Base-by-base conservation (phyloP, 2,888 invertebrate genomes). In the Thalpophila matura region DNA sequence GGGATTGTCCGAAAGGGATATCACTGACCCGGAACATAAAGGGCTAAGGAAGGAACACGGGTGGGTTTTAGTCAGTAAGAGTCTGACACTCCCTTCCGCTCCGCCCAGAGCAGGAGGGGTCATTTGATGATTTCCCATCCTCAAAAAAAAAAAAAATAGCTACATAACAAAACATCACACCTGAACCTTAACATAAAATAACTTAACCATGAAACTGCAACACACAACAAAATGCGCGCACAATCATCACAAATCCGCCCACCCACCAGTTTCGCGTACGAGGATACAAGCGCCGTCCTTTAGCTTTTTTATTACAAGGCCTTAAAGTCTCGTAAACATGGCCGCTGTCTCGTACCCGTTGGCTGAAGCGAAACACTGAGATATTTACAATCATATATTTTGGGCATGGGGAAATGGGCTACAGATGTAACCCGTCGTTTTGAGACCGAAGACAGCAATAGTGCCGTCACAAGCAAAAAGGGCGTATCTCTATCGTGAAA, bases 321-420 rank as follows among this genome's bases (percentile, higher is more conserved):
- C 7, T 14, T 24, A 22, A 35, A 31, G 58, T 47, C 61, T 55
- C 65, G 80, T 84, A 83, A 83, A 84, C 73, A 77, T 66, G 67
- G 64, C 85, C 84, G 70, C 71, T 79, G 81, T 84, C 84, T 66
- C 47, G 27, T 46, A 60, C 65, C 24, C 49, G 37, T 56, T 56
- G 47, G 42, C 46, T 43, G 12, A 51, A n/a, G 20, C 29, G 47
- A 68, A 55, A 51, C 45, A 50, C 33, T 26, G 53, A 61, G 53
- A 68, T 60, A 64, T 57, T n/a, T 20, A 33, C 45, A 42, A 54
- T 46, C 37, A 67, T 49, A 43, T 56, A 56, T 49, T 72, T 50
- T n/a, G 26, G 54, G 38, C n/a, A 45, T 31, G 24, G 45, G 55
- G 18, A 72, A 35, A 72, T 43, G 31, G 37, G 6, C 22, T 18